A percentile compares a stretch with the other conserved stretches of the same genome.
phyloP scores from a whole-genome alignment of 1,140 invertebrate genomes.

The Pseudomyrmex sp. region DNA sequence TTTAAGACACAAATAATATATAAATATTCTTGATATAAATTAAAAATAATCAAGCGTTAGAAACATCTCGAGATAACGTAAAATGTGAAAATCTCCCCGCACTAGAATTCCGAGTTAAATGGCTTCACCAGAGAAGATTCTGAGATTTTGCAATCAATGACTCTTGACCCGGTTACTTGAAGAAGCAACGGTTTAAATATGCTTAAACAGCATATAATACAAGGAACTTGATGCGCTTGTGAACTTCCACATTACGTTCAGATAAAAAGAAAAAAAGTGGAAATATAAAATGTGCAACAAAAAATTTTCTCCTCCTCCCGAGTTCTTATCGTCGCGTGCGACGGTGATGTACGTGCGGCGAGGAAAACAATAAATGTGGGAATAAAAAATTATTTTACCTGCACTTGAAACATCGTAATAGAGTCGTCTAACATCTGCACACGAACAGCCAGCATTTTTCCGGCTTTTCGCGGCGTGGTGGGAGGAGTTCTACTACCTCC shows the following conservation, averaged over 20 bases:
- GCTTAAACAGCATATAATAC: constrained; percentile 59
- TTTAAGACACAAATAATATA: background rate
- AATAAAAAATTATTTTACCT: constrained; percentile 86
- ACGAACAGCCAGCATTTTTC: constrained; percentile 94
- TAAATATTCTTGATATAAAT: background rate
- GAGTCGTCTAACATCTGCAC: constrained; percentile 95
- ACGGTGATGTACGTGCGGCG: background rate
- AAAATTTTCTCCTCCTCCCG: too few relatives aligned
- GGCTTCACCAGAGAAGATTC: background rate
- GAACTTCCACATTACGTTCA: background rate
- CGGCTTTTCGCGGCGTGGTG: constrained; percentile 91
- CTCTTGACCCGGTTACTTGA: constrained; percentile 72
- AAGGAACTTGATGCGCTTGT: constrained; percentile 21
- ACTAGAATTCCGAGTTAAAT: constrained; percentile 33
- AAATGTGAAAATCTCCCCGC: constrained; percentile 4
- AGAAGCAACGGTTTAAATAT: constrained; percentile 65
- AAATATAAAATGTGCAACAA: background rate
- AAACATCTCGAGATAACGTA: background rate
- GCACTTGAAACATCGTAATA: constrained; percentile 95
- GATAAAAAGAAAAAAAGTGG: background rate
- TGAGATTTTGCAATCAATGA: constrained; percentile 68
- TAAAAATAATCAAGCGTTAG: background rate
- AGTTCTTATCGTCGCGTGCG: too few relatives aligned
- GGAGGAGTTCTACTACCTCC: constrained; percentile 89
- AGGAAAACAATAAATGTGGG: background rate